A percentile compares a stretch with the other conserved stretches of the same genome.
Conservation (phyloP, 2,797 vertebrate genomes). For the Delichon dasypus region DNA sequence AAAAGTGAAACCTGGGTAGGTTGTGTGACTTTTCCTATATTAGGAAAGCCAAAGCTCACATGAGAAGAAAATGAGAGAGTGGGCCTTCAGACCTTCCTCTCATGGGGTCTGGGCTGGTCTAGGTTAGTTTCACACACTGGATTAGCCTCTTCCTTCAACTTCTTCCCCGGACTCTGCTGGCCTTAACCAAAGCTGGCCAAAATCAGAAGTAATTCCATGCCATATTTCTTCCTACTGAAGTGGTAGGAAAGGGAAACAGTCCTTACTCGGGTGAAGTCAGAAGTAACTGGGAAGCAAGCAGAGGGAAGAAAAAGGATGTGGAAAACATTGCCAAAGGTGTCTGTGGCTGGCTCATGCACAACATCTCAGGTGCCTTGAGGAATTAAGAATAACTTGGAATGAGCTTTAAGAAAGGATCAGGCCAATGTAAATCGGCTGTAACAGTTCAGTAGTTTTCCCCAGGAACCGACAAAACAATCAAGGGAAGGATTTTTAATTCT, state of each 20-base stretch:
- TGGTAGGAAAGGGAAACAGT: neutral
- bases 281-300: neutral
- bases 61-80: neutral
- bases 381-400: constrained; percentile 43
- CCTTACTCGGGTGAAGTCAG: neutral
- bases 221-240: neutral
- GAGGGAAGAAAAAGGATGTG: neutral
- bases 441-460: constrained; percentile 55
- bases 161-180: neutral
- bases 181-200: neutral
- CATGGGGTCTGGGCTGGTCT: neutral
- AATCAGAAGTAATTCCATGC: neutral
- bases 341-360: neutral
- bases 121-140: neutral
- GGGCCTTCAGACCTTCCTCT: neutral
- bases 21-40: neutral
- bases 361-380: constrained; percentile 19
- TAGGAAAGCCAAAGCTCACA: neutral
- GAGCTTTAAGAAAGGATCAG: neutral
- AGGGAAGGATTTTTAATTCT: constrained; percentile 44
- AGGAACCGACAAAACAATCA: neutral
- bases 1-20: neutral
- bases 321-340: constrained; percentile 15
- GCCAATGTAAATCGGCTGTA: neutral
- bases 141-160: neutral